A percentile compares a stretch with the other conserved stretches of the same genome.
Evolutionary conservation across 2,888 invertebrate genomes (phyloP).

Genomic region (Adela reaumurella): DNA sequence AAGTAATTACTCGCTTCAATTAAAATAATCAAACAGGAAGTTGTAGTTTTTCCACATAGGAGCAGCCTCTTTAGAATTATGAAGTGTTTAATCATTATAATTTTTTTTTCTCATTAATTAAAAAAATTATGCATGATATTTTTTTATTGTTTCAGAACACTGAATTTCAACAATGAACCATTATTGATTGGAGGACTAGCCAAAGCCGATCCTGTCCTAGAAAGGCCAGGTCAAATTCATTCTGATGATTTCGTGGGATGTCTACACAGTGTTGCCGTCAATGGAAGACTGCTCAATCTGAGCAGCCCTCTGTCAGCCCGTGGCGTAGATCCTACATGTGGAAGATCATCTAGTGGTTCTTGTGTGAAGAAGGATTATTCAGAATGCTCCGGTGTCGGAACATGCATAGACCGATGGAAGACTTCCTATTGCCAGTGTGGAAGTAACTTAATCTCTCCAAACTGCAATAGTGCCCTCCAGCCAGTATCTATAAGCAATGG

Average conservation of each 20-base stretch:
- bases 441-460: slow-evolving; percentile 67
- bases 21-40: too few relatives aligned
- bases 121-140: too few relatives aligned
- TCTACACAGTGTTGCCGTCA: slow-evolving; percentile 84
- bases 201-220: slow-evolving; percentile 81
- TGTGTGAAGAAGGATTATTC: slow-evolving; percentile 54
- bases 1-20: too few relatives aligned
- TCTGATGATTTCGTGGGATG: slow-evolving; percentile 94
- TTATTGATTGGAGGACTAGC: slow-evolving; percentile 81
- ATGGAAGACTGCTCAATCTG: slow-evolving; percentile 79
- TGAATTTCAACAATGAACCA: slow-evolving; percentile 88
- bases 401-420: slow-evolving; percentile 85
- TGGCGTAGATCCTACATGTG: slow-evolving; percentile 74
- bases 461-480: slow-evolving; percentile 74
- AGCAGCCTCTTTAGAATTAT: background rate
- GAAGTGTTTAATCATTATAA: background rate
- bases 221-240: slow-evolving; percentile 85
- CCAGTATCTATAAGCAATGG: slow-evolving; percentile 76
- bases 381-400: slow-evolving; percentile 50
- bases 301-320: slow-evolving; percentile 71
- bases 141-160: slow-evolving; percentile 61
- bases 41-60: too few relatives aligned
- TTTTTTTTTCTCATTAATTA: background rate
- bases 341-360: slow-evolving; percentile 62
- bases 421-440: slow-evolving; percentile 69